phyloP scores from a whole-genome alignment of 2,113 vertebrate genomes.

The Phaethon lepturus region DNA sequence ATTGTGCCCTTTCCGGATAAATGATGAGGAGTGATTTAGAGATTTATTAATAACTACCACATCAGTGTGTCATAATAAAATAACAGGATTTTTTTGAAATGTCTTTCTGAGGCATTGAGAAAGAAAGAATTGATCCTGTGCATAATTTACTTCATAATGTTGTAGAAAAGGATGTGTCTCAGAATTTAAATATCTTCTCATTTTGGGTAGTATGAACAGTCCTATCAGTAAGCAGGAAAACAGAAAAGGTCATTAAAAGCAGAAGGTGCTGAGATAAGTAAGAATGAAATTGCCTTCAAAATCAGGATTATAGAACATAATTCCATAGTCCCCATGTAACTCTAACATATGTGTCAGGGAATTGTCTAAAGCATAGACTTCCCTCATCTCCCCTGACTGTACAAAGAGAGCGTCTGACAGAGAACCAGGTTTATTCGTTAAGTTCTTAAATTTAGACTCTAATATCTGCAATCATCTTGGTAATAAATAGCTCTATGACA shows the following conservation, averaged over 20 bases:
- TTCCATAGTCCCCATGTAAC: neutral
- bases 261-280: neutral
- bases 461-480: neutral
- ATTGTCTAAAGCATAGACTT: neutral
- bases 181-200: neutral
- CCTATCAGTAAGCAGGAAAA: neutral
- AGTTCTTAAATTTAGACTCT: neutral
- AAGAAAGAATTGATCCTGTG: neutral
- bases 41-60: neutral
- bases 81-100: rapidly evolving
- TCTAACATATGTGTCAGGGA: neutral
- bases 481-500: neutral
- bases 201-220: neutral
- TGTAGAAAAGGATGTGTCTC: neutral
- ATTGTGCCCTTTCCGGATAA: neutral
- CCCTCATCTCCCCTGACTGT: neutral
- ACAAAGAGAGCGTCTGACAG: neutral
- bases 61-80: neutral
- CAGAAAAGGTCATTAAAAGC: neutral
- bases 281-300: neutral
- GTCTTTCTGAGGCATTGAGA: neutral
- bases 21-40: neutral
- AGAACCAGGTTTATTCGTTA: neutral
- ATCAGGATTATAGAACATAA: neutral
- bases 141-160: neutral